Conservation (phyloP, 2,797 vertebrate genomes). For the Phataginus tricuspis region DNA sequence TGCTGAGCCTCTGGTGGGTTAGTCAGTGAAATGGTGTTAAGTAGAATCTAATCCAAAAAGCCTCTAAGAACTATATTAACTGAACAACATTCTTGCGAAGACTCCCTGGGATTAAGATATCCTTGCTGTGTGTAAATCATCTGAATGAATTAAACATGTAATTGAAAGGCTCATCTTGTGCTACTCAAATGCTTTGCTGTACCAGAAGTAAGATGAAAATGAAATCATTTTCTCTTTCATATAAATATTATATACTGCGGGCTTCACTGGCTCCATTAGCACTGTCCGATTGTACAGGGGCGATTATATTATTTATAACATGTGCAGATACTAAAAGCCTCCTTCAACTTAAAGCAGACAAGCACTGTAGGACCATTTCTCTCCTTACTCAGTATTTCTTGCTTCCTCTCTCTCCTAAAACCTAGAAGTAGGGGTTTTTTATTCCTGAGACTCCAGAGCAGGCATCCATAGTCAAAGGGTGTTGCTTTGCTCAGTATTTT, state of each 20-base stretch:
- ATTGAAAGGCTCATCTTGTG: constrained; percentile 68
- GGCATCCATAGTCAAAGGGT: not conserved
- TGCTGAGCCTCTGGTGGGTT: not conserved
- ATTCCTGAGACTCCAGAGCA: not conserved
- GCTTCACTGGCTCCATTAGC: constrained; percentile 63
- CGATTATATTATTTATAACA: constrained; percentile 65
- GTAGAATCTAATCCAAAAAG: constrained; percentile 38
- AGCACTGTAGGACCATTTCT: not conserved
- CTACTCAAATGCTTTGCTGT: constrained; percentile 68
- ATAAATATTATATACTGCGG: constrained; percentile 73
- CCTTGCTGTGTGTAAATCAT: constrained; percentile 62
- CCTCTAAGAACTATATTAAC: constrained; percentile 56
- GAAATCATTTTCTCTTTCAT: constrained; percentile 77
- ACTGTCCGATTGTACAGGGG: constrained; percentile 43
- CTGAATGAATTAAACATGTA: constrained; percentile 81
- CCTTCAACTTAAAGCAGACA: constrained; percentile 10
- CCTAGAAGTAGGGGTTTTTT: not conserved
- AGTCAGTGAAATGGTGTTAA: constrained; percentile 52
- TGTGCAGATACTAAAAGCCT: not conserved
- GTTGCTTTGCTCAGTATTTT: constrained; percentile 9
- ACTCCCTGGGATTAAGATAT: constrained; percentile 52
- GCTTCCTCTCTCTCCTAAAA: not conserved
- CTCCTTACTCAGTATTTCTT: not conserved
- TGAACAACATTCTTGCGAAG: constrained; percentile 40
- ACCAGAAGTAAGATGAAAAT: constrained; percentile 78